Percentiles rank a stretch among this genome's conserved stretches.
Conservation (phyloP, 2,888 invertebrate species). For the Microctonus aethiopoides region DNA sequence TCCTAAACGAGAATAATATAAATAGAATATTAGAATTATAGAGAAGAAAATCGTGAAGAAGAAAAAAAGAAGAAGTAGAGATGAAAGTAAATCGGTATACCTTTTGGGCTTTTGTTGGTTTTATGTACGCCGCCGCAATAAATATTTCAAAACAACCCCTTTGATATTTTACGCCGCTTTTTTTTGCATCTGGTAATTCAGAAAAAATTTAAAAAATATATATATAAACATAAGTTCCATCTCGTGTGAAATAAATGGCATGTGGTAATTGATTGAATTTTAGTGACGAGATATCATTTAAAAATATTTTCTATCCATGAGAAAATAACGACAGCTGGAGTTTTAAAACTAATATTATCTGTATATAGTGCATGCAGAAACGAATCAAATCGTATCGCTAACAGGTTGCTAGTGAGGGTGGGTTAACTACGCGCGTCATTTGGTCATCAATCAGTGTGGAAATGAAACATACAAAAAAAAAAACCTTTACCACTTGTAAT, state of each 20-base stretch:
- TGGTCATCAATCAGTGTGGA: constrained; percentile 48
- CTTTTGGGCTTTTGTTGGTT: not conserved
- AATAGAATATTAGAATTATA: not conserved
- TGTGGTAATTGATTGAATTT: constrained; percentile 59
- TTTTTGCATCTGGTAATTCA: not conserved
- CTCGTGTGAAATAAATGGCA: constrained; percentile 63
- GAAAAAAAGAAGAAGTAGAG: not conserved
- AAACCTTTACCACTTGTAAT: not conserved
- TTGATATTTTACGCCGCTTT: not conserved
- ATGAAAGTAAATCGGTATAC: not conserved
- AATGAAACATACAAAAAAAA: not conserved
- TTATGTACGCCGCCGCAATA: not conserved
- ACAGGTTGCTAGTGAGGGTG: constrained; percentile 56
- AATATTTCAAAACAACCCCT: not conserved
- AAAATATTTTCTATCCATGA: constrained; percentile 54
- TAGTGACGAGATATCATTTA: constrained; percentile 51
- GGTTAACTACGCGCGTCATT: constrained; percentile 41
- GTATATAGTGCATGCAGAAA: constrained; percentile 29
- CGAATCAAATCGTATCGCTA: constrained; percentile 53
- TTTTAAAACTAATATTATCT: constrained; percentile 47
- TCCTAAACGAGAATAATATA: not conserved
- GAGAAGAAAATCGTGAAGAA: not conserved
- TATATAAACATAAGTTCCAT: not conserved
- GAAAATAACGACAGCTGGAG: constrained; percentile 63
- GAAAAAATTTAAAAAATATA: not conserved